Base-by-base conservation (phyloP, 2,888 invertebrate genomes). In the Pocota personata region DNA sequence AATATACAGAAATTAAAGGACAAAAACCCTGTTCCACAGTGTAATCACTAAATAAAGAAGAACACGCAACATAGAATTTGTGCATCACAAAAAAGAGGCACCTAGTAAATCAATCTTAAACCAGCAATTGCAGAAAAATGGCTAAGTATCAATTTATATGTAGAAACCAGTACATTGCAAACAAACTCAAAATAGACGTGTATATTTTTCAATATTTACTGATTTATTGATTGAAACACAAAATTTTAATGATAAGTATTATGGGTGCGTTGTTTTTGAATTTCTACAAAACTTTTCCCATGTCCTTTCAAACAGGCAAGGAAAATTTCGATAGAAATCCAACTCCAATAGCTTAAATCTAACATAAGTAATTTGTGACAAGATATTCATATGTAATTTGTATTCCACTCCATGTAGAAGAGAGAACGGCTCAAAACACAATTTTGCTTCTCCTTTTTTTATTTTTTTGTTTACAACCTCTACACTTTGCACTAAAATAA, bases 401-500 rank as follows among this genome's bases (percentile, higher is more conserved):
- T 7, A 10, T 43, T 58, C 60, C 27, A 71, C 35, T 52, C 69
- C 35, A 35, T 14, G 10, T 16, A 30, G 72, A 57, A 78, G 35
- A 46, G n/a, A 30, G 69, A 71, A 71, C 24, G 30, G 8, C 8
- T 57, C 24, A 52, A 62, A 64, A 64, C 21, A n/a, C 2, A 3
- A 30, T 57, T 55, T 30, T 55, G 55, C 35, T 43, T 32, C 24
- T 50, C 37, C 62, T 55, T 30, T 30, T 35, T 37, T 62, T 58
- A 58, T 58, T 75, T 35, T 71, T 72, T 64, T 72, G 40, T 58
- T 73, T 95, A 96, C 95, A 96, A 96, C 96, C 95, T 96, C 96
- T 96, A 96, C 96, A 96, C 96, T 96, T 96, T 96, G 96, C 96
- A 96, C 95, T 95, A 96, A 96, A 96, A 95, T 96, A 96, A 96